A percentile compares a stretch with the other conserved stretches of the same genome.
Evolutionary conservation across 2,888 invertebrate genomes (phyloP).

Genomic region (Clusia tigrina): DNA sequence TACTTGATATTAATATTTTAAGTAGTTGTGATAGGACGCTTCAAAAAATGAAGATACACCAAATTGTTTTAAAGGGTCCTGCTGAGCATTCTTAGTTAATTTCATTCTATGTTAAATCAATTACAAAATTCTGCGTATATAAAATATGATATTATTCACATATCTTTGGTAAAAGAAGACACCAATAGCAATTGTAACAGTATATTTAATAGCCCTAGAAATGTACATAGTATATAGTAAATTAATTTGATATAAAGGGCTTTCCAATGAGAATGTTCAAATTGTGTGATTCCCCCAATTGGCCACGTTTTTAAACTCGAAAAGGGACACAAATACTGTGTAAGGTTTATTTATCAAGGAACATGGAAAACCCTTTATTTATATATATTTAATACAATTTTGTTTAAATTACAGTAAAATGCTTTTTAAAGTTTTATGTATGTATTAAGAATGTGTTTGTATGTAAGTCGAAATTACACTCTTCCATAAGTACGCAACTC

Average conservation of each 20-base stretch:
- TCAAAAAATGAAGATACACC: too few species aligned
- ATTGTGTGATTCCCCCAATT: too few species aligned
- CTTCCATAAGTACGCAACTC: slow-evolving; percentile 32
- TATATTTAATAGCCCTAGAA: not conserved
- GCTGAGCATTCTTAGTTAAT: too few species aligned
- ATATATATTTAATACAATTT: not conserved
- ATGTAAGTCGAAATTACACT: not conserved
- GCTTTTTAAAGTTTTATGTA: not conserved
- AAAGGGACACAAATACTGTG: too few species aligned
- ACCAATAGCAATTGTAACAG: not conserved
- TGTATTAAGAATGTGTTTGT: not conserved
- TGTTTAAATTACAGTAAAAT: not conserved
- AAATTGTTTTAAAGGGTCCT: too few species aligned
- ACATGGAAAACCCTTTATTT: not conserved
- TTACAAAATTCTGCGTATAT: not conserved
- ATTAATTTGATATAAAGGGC: too few species aligned
- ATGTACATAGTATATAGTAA: not conserved
- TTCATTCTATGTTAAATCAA: too few species aligned
- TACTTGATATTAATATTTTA: slow-evolving; percentile 4
- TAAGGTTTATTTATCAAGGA: not conserved
- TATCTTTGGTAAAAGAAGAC: not conserved
- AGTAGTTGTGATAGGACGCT: too few species aligned
- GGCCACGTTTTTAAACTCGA: too few species aligned
- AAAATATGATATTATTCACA: not conserved
- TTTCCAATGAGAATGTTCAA: too few species aligned